Evolutionary conservation across 1,140 invertebrate genomes (phyloP), one percentile per base, ranked within the genome.

Genomic region (Sinonovacula constricta): DNA sequence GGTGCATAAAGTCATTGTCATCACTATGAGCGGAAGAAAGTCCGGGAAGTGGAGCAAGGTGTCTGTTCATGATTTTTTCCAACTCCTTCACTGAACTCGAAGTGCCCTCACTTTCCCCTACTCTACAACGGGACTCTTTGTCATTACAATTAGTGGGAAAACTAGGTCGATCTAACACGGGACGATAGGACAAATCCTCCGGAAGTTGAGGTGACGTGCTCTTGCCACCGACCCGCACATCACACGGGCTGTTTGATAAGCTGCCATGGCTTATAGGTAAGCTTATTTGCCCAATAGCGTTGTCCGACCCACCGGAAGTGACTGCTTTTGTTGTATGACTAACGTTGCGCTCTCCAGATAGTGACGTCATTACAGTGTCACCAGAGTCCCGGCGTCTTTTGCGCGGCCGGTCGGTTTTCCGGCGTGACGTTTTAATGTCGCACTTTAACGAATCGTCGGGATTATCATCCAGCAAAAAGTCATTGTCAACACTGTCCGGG

Each of bases 41-140:
- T 85, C 86, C 96, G 18, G 97, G 90, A 7, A 97, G 89, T 0
- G 96, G 95, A 75, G 97, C 97, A 51, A 98, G 91, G 92, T 98
- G 97, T 88, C 98, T 97, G 26, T 97, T 97, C 97, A 98, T 99
- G 15, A 96, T 97, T 85, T 97, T 96, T 90, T 99, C 97, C 78
- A 98, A 92, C 85, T 98, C 97, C 89, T 97, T 96, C 0, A 97
- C 96, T 0, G 95, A 95, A 2, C 94, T 84, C 12, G 84, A 69
- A 4, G 81, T 65, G 26, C 45, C 66, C 34, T 51, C 65, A 60
- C 36, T 59, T 60, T 14, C 22, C 10, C 26, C 33, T 3, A 56
- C 24, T 34, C 24, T 36, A 24, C 15, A 28, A 30, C 39, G 24
- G 34, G 54, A 30, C 49, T 79, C 49, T 62, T 31, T 65, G 22